A percentile compares a stretch with the other conserved stretches of the same genome.
Evolutionary conservation across 2,888 invertebrate species (phyloP).

Genomic region (Argyra leucocephala): DNA sequence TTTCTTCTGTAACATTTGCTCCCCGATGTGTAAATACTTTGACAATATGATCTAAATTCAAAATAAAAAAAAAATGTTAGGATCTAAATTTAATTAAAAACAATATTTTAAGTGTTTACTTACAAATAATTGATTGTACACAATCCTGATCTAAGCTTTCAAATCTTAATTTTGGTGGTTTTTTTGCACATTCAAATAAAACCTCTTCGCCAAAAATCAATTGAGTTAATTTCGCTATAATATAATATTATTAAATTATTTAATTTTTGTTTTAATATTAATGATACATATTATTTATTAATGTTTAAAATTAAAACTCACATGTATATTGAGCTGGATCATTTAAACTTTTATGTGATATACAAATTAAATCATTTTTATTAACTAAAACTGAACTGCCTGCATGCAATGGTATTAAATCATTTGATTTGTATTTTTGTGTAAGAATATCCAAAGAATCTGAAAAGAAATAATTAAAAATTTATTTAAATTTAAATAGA

Average conservation of each 20-base stretch:
- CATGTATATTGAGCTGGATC: background rate
- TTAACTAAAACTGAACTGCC: constrained; percentile 39
- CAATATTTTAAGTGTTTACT: constrained; percentile 11
- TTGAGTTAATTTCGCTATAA: constrained; percentile 35
- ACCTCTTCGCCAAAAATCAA: constrained; percentile 36
- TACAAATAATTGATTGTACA: constrained; percentile 39
- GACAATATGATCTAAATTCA: constrained; percentile 37
- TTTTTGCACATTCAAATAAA: constrained; percentile 29
- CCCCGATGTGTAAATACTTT: constrained; percentile 38
- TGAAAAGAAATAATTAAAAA: background rate
- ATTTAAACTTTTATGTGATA: constrained; percentile 21
- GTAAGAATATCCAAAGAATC: background rate
- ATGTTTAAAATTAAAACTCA: background rate
- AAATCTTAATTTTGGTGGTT: constrained; percentile 19
- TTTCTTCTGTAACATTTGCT: constrained; percentile 28
- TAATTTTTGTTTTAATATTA: background rate
- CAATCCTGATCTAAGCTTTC: constrained; percentile 29
- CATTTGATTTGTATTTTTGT: constrained; percentile 14
- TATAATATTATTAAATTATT: background rate
- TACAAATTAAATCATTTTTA: constrained; percentile 35
- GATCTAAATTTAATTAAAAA: background rate
- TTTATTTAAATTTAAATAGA: too few relatives aligned
- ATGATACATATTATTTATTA: background rate
- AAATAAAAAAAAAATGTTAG: constrained; percentile 10
- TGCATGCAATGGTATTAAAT: constrained; percentile 36